Evolutionary conservation across 2,113 vertebrate species (phyloP).

Genomic region (Lagopus leucura): DNA sequence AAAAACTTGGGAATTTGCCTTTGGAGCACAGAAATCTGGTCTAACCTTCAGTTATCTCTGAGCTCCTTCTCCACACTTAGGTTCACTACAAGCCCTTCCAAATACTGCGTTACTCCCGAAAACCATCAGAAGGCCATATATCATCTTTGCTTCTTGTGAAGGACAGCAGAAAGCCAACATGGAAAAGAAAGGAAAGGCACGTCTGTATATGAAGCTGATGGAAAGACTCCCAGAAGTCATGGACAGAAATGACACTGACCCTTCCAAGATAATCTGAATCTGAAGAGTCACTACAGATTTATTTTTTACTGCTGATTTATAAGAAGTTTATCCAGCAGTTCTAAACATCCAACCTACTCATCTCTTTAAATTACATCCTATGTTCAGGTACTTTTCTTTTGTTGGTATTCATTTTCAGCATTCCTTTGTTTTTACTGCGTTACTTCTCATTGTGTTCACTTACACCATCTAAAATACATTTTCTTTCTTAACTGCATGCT

Average conservation of each 20-base stretch:
- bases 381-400: neutral
- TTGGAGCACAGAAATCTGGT: neutral
- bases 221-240: neutral
- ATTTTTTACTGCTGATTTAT: neutral
- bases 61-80: neutral
- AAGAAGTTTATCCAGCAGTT: neutral
- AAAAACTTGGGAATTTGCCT: neutral
- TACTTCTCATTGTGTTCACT: neutral
- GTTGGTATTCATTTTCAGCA: neutral
- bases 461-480: neutral
- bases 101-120: neutral
- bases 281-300: neutral
- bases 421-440: neutral
- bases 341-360: neutral
- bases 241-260: neutral
- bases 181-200: neutral
- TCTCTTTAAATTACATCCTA: neutral
- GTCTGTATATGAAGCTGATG: neutral
- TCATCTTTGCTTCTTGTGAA: neutral
- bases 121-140: neutral
- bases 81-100: neutral
- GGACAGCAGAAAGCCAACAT: neutral
- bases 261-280: neutral
- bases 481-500: neutral
- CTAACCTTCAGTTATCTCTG: neutral